Base-by-base conservation (phyloP, 2,888 invertebrate species). In the Lepidocyrtinus sp. region DNA sequence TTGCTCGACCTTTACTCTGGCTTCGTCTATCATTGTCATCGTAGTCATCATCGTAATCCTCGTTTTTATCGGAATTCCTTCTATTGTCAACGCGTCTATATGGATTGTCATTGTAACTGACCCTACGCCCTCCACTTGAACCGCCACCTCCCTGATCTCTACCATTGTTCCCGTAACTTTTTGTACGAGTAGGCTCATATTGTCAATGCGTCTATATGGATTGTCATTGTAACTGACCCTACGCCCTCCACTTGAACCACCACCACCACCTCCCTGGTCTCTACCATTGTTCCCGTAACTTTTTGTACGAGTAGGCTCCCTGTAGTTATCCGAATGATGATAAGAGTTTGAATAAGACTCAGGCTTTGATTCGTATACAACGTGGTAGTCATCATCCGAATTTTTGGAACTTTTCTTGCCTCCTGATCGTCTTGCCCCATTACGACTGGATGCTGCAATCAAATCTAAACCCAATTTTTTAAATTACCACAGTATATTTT, bases 311-410 rank as follows among this genome's bases (percentile, higher is more conserved):
- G 79, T 59, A 1, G 69, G 61, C 1, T 79, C 64, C 7, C 64
- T 21, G 9, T 61, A 15, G 9, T 74, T 79, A 21, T 79, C 79
- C 15, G 17, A 17, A 21, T 79, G 79, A 64, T 79, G 79, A 50
- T 64, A 79, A 1, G 79, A 74, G 12, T 46, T 74, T 1, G 79
- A 79, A 15, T 79, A 79, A 0, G 63, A 59, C 55, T 79, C 59
- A 21, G 79, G 79, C 22, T 79, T 79, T 1, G 73, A 74, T 22
- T 79, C 79, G 25, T 79, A 79, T 0, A 79, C 79, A n/a, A 70
- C 79, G n/a, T 79, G 79, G 19, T 79, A 79, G 3, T 74, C 68
- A 68, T 75, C 74, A 21, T 74, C 79, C 1, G 73, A 73, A 17
- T 69, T 63, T 50, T 68, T 73, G 17, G 75, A 75, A 46, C 59